Percentiles rank a stretch among this genome's conserved stretches.
Conservation (phyloP, 1,140 invertebrate genomes). For the Drosophila simulans region DNA sequence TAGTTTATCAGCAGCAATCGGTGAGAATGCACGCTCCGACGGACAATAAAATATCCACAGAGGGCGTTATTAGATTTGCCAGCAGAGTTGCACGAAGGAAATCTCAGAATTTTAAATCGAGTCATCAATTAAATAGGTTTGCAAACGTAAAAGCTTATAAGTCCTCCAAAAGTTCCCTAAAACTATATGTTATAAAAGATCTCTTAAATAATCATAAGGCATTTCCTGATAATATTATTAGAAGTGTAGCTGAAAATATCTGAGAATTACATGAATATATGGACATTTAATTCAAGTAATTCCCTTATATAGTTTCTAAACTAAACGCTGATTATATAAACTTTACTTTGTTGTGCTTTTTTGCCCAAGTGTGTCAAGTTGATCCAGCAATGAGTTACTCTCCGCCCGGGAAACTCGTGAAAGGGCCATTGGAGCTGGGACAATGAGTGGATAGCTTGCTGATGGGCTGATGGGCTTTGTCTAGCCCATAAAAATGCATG, state of each 20-base stretch:
- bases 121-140: background rate
- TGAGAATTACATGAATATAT: background rate
- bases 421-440: slow-evolving; percentile 33
- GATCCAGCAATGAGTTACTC: slow-evolving; percentile 5
- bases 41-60: slow-evolving; percentile 36
- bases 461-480: slow-evolving; percentile 44
- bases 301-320: too few species aligned
- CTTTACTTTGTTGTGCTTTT: background rate
- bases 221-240: too few species aligned
- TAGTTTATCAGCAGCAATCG: slow-evolving; percentile 30
- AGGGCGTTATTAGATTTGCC: slow-evolving; percentile 1
- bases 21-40: slow-evolving; percentile 17
- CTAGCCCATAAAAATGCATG: slow-evolving; percentile 68
- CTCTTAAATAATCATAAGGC: too few species aligned
- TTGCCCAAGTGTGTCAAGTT: slow-evolving; percentile 6
- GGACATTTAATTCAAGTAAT: background rate
- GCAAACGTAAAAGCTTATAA: background rate
- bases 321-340: too few species aligned
- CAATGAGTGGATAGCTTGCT: slow-evolving; percentile 55
- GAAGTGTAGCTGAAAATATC: too few species aligned
- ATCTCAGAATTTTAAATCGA: background rate
- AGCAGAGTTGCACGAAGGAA: background rate
- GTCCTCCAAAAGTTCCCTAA: background rate
- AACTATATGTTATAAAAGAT: too few species aligned
- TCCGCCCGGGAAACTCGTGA: slow-evolving; percentile 4